Conservation (phyloP, 2,113 vertebrate species). For the Prunella fulvescens region DNA sequence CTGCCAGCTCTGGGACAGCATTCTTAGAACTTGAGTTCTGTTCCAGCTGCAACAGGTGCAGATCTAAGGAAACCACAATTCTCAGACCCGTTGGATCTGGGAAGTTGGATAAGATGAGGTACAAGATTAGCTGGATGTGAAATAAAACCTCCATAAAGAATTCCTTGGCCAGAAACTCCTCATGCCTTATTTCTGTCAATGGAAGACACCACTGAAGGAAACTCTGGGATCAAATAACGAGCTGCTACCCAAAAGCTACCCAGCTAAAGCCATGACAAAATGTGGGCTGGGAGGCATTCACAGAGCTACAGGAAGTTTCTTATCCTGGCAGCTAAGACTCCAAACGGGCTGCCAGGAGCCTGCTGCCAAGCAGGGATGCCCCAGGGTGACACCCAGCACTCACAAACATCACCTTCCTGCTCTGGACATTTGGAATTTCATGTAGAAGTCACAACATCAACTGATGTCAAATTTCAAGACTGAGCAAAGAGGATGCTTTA, state of each 20-base stretch:
- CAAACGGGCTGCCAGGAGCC: not conserved
- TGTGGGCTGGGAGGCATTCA: not conserved
- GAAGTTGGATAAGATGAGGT: not conserved
- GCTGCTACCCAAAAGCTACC: not conserved
- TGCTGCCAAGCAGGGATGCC: not conserved
- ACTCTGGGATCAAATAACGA: not conserved
- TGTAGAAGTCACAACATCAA: not conserved
- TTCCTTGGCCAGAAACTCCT: not conserved
- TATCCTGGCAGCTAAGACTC: not conserved
- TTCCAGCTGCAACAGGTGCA: not conserved
- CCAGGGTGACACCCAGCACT: not conserved
- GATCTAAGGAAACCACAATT: not conserved
- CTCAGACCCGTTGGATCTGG: not conserved
- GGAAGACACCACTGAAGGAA: not conserved
- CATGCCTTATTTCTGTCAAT: not conserved
- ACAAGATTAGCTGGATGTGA: not conserved
- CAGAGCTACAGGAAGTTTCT: not conserved
- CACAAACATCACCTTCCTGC: not conserved
- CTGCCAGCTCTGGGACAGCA: not conserved
- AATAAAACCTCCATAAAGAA: not conserved
- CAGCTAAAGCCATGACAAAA: not conserved
- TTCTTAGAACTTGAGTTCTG: not conserved
- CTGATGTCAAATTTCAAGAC: not conserved
- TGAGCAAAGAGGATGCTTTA: not conserved
- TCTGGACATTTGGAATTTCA: not conserved